Conservation (phyloP, 1,140 invertebrate genomes). For the Tachypleus tridentatus region DNA sequence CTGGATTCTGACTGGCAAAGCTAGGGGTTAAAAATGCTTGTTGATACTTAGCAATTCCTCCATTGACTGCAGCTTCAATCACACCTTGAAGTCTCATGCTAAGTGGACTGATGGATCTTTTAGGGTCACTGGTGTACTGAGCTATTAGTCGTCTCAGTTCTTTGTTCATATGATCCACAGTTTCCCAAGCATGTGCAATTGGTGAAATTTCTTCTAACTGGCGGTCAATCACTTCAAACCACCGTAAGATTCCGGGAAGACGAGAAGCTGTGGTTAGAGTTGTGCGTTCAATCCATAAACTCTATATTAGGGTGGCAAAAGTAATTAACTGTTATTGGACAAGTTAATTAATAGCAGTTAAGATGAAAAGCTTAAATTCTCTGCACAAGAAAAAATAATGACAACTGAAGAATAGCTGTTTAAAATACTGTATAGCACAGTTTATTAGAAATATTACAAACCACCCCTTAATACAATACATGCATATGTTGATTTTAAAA, state of each 20-base stretch:
- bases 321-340: too few species aligned
- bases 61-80: slow-evolving; percentile 89
- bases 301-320: slow-evolving; percentile 36
- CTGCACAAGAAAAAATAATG: too few species aligned
- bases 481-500: too few species aligned
- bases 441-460: too few species aligned
- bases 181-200: slow-evolving; percentile 85
- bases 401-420: too few species aligned
- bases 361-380: too few species aligned
- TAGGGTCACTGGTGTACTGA: slow-evolving; percentile 59
- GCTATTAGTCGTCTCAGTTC: slow-evolving; percentile 62
- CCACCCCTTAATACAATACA: too few species aligned
- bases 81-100: slow-evolving; percentile 81
- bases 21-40: slow-evolving; percentile 79
- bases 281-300: slow-evolving; percentile 91
- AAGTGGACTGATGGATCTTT: slow-evolving; percentile 71
- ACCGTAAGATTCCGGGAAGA: slow-evolving; percentile 83
- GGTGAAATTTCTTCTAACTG: slow-evolving; percentile 73
- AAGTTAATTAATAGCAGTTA: too few species aligned
- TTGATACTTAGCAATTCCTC: slow-evolving; percentile 89
- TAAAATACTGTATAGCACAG: too few species aligned
- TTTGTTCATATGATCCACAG: slow-evolving; percentile 73
- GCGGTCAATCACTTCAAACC: slow-evolving; percentile 79
- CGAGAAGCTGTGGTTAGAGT: slow-evolving; percentile 63
- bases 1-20: slow-evolving; percentile 54